Percentiles rank a stretch among this genome's conserved stretches.
Evolutionary conservation across 64 coral and sea anemone species (phyloP).

Genomic region (Hydrozoanthus tunicans): DNA sequence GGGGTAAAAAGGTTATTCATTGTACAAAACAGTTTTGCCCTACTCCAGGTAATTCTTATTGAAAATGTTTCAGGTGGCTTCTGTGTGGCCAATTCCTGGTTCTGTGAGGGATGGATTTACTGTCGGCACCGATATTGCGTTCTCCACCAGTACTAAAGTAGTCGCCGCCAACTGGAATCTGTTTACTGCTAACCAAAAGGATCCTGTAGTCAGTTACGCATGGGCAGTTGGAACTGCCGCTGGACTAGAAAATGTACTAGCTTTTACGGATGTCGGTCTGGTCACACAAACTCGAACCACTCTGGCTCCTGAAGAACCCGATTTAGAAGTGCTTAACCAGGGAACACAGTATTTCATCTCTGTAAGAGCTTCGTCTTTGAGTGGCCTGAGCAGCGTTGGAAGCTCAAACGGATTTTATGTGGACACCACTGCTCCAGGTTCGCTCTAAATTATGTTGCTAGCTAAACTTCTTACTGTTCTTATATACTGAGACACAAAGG

Average conservation of each 20-base stretch:
- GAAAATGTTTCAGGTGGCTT: neutral
- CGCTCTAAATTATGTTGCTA: neutral
- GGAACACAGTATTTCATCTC: slow-evolving; percentile 75
- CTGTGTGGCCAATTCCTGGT: slow-evolving; percentile 57
- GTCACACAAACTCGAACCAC: neutral
- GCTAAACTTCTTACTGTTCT: too few relatives aligned
- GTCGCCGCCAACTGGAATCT: slow-evolving; percentile 63
- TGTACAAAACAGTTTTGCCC: too few relatives aligned
- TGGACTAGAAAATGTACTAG: slow-evolving; percentile 31
- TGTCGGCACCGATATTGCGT: slow-evolving; percentile 46
- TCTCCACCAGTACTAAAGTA: slow-evolving; percentile 32
- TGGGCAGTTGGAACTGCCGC: slow-evolving; percentile 64
- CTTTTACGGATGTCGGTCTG: slow-evolving; percentile 54
- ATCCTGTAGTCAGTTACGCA: slow-evolving; percentile 65
- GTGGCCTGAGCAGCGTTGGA: slow-evolving; percentile 25
- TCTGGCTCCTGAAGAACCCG: slow-evolving; percentile 41
- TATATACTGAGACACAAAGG: too few relatives aligned
- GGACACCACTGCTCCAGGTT: slow-evolving; percentile 14
- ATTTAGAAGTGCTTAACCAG: slow-evolving; percentile 52
- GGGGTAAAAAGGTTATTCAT: neutral
- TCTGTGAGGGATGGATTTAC: slow-evolving; percentile 52
- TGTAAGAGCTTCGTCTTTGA: slow-evolving; percentile 36
- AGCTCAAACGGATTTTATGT: slow-evolving; percentile 65
- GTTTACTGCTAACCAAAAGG: slow-evolving; percentile 28
- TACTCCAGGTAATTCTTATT: neutral